Percentiles rank a stretch among this genome's conserved stretches.
Conservation (phyloP, 1,140 invertebrate genomes). For the Rhyacophila brunnea region DNA sequence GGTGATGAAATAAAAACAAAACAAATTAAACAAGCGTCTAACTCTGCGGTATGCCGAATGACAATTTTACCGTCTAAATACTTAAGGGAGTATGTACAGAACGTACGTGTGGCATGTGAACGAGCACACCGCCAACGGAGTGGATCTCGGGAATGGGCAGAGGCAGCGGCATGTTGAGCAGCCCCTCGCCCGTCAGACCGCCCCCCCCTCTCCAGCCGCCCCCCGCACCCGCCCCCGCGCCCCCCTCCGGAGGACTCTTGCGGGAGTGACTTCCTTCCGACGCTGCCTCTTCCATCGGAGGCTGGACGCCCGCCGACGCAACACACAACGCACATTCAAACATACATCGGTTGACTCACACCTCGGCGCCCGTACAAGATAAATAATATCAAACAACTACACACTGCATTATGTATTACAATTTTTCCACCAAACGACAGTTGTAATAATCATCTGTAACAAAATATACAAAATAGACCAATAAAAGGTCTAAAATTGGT, state of each 20-base stretch:
- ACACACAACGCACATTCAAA: conserved; percentile 6
- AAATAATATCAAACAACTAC: no score
- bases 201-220: conserved; percentile 30
- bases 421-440: no score
- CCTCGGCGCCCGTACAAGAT: background rate
- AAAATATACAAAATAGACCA: no score
- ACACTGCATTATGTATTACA: no score
- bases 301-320: conserved; percentile 7
- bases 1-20: no score
- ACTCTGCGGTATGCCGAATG: no score
- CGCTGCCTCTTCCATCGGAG: conserved; percentile 25
- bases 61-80: no score
- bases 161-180: conserved; percentile 59
- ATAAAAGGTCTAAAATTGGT: no score
- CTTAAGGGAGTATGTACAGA: no score
- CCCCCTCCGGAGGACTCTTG: conserved; percentile 6
- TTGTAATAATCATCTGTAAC: no score
- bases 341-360: background rate
- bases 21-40: no score
- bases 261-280: conserved; percentile 27
- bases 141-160: conserved; percentile 58
- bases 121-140: conserved; percentile 78
- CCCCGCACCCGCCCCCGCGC: conserved; percentile 6
- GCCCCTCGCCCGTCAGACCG: conserved; percentile 50
- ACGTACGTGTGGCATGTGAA: conserved; percentile 88